A percentile compares a stretch with the other conserved stretches of the same genome.
phyloP scores from a whole-genome alignment of 2,888 invertebrate species.

The Busseola fusca region DNA sequence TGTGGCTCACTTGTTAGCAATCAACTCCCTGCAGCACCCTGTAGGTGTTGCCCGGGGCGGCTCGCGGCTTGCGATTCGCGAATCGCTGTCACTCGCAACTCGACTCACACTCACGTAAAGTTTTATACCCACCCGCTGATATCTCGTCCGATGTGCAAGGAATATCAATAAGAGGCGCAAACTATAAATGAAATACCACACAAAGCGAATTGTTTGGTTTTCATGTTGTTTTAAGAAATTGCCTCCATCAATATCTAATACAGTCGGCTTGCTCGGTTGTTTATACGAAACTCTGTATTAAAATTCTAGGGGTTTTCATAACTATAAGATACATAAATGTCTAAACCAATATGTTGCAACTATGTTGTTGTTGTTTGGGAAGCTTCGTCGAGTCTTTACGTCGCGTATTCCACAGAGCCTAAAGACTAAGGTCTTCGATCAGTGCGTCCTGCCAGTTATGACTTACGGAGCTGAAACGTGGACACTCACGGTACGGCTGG shows the following conservation, averaged over 20 bases:
- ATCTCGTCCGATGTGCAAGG: conserved; percentile 75
- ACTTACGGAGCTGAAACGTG: too few relatives aligned
- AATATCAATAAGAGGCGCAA: conserved; percentile 81
- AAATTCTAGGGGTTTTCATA: neutral
- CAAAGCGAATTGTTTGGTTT: conserved; percentile 71
- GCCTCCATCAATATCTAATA: conserved; percentile 51
- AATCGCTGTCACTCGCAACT: conserved; percentile 65
- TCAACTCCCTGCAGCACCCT: conserved; percentile 44
- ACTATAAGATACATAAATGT: neutral
- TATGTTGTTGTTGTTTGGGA: too few relatives aligned
- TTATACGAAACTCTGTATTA: neutral
- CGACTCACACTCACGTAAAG: conserved; percentile 69
- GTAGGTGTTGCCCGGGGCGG: conserved; percentile 32
- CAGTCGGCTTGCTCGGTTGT: neutral
- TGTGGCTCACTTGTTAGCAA: conserved; percentile 56
- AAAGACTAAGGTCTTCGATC: too few relatives aligned
- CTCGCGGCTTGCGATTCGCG: conserved; percentile 40
- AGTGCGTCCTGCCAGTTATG: too few relatives aligned
- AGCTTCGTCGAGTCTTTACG: too few relatives aligned
- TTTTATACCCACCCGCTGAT: conserved; percentile 81
- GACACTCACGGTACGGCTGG: too few relatives aligned
- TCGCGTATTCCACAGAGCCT: too few relatives aligned
- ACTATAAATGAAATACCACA: conserved; percentile 78
- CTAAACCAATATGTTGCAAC: neutral
- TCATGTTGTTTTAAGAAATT: conserved; percentile 70